These are phyloP conservation scores for Drosophila lacteicornis DNA, from an alignment of 1,140 invertebrate species.

Conservation along the genomic window DNA sequence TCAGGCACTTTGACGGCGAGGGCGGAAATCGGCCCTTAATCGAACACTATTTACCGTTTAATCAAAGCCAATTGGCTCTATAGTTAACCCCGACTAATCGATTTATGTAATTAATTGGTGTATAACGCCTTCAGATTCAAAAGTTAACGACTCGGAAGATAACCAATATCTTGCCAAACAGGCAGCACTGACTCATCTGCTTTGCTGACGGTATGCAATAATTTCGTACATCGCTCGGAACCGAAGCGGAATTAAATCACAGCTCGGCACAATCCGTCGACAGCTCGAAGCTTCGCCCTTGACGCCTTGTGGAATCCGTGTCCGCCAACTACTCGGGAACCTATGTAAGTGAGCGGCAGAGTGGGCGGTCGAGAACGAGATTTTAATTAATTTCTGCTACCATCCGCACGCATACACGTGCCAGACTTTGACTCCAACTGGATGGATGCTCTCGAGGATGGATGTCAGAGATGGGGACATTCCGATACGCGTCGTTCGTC, in stretches of 20 bases:
- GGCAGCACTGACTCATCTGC: too few species aligned
- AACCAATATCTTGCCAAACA: too few species aligned
- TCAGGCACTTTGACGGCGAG: too few species aligned
- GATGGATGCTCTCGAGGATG: neutral
- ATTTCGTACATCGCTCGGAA: neutral
- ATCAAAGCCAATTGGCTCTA: too few species aligned
- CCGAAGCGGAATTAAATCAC: neutral
- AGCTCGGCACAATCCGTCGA: neutral
- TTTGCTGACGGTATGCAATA: neutral
- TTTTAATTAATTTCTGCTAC: constrained; percentile 29
- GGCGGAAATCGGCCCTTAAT: too few species aligned
- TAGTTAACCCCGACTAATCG: too few species aligned
- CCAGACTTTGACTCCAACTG: too few species aligned
- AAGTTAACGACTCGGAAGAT: too few species aligned
- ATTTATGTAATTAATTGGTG: too few species aligned
- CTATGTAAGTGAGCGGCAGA: too few species aligned
- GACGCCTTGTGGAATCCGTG: constrained; percentile 1
- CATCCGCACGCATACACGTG: neutral
- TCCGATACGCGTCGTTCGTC: constrained; percentile 9
- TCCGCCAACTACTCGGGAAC: neutral
- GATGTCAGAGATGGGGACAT: constrained; percentile 7
- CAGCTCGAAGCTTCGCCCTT: neutral
- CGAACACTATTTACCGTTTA: too few species aligned
- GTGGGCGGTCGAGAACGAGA: neutral
- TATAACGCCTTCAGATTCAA: too few species aligned